A percentile compares a stretch with the other conserved stretches of the same genome.
Conservation (phyloP, 2,113 vertebrate species). For the Tauraco erythrolophus region DNA sequence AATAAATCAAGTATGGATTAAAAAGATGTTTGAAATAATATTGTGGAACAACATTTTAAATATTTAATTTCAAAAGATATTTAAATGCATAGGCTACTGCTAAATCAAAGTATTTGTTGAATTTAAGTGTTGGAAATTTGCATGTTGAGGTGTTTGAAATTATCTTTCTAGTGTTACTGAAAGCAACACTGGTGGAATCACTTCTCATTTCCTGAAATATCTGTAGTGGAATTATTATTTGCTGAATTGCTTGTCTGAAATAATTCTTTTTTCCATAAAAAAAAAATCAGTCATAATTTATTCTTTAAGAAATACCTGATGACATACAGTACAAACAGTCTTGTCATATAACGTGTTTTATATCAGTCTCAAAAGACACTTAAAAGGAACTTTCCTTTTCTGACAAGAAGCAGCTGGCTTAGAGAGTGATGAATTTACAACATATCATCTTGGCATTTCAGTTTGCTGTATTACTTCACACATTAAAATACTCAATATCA, state of each 20-base stretch:
- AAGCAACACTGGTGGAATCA: not conserved
- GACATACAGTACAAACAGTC: slow-evolving; percentile 45
- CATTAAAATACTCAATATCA: slow-evolving; percentile 34
- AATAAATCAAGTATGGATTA: slow-evolving; percentile 7
- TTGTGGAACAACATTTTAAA: not conserved
- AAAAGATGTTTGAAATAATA: not conserved
- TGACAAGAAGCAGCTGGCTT: slow-evolving; percentile 63
- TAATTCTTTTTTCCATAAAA: not conserved
- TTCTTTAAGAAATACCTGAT: slow-evolving; percentile 57
- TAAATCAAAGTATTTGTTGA: slow-evolving; percentile 36
- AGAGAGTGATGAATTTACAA: slow-evolving; percentile 46
- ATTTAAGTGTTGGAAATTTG: slow-evolving; percentile 29
- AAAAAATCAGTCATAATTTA: slow-evolving; percentile 36
- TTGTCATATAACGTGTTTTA: slow-evolving; percentile 56
- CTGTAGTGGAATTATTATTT: slow-evolving; percentile 38
- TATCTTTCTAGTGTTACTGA: slow-evolving; percentile 24
- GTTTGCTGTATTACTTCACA: slow-evolving; percentile 46
- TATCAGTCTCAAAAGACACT: slow-evolving; percentile 53
- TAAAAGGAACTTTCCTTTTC: slow-evolving; percentile 39
- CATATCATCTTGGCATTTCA: slow-evolving; percentile 17
- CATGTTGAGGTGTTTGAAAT: slow-evolving; percentile 36
- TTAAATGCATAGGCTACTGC: not conserved
- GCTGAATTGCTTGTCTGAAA: slow-evolving; percentile 30
- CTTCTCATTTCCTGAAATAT: slow-evolving; percentile 57
- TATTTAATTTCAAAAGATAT: slow-evolving; percentile 29